Conservation (phyloP, 1,140 invertebrate species). For the Penaeus chinensis region DNA sequence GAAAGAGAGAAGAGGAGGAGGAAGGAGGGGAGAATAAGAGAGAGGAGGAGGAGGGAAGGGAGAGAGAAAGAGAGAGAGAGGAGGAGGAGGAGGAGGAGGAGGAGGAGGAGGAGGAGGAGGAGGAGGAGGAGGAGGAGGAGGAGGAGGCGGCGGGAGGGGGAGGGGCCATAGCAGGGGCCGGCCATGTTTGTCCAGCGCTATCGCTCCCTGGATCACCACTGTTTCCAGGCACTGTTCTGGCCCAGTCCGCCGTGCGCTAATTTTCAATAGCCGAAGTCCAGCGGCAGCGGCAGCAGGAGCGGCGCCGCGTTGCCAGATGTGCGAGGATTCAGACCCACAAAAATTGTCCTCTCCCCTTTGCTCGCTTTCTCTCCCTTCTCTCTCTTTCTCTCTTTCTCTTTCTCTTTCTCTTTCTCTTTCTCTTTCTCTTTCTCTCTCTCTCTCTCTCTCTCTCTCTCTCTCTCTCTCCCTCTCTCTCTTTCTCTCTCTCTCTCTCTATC, state of each 20-base stretch:
- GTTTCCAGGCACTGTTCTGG: conserved; percentile 38
- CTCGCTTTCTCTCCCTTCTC: no score
- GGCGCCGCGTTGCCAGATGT: no score
- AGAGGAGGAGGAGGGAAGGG: not conserved
- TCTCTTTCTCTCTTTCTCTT: no score
- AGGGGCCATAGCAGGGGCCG: not conserved
- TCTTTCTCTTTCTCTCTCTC: no score
- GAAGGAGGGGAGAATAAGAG: not conserved
- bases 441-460: no score
- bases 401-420: no score
- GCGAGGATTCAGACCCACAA: no score
- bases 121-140: not conserved
- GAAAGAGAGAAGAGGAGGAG: not conserved
- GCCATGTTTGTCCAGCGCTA: conserved; percentile 19
- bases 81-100: not conserved
- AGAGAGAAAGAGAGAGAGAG: not conserved
- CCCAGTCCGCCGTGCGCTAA: conserved; percentile 23
- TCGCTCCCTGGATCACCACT: conserved; percentile 32
- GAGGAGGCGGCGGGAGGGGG: not conserved
- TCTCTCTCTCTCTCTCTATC: no score
- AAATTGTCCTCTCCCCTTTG: no score
- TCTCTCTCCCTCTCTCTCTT: no score
- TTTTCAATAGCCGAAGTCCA: conserved; percentile 23
- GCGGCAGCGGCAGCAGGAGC: no score
- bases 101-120: not conserved